These are phyloP conservation scores for Parus major DNA, from an alignment of 2,113 vertebrate species.

Conservation along the genomic window DNA sequence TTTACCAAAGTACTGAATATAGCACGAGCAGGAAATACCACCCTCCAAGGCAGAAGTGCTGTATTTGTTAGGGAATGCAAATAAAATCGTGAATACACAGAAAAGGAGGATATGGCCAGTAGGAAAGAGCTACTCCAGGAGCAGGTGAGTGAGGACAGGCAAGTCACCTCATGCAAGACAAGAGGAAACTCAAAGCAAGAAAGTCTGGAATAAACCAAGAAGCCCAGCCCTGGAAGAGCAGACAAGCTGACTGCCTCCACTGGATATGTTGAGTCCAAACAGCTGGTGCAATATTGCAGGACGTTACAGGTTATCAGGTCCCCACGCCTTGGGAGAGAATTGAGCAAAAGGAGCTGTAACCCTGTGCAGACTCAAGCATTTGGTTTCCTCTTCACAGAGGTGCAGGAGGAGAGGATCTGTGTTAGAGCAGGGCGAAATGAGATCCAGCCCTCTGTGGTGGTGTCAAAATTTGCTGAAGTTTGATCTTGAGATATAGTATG, in stretches of 20 bases:
- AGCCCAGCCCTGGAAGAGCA: background rate
- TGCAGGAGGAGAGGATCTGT: background rate
- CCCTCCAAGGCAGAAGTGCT: background rate
- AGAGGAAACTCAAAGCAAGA: background rate
- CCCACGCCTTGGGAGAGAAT: accelerated
- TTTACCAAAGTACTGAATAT: background rate
- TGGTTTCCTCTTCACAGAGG: background rate
- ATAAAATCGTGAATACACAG: background rate
- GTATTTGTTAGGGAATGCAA: background rate
- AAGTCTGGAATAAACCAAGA: background rate
- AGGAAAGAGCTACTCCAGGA: background rate
- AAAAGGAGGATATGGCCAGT: accelerated
- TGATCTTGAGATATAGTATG: background rate
- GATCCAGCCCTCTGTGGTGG: background rate
- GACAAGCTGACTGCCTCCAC: background rate
- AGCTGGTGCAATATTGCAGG: background rate
- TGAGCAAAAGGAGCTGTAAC: background rate
- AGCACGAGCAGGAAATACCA: background rate
- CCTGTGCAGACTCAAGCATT: background rate
- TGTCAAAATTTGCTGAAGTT: background rate
- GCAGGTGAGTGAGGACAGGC: background rate
- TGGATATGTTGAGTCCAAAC: accelerated
- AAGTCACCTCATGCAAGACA: background rate
- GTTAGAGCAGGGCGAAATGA: background rate
- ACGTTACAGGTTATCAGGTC: background rate